Base-by-base conservation (phyloP, 2,113 vertebrate species). In the Dipodomys spectabilis region DNA sequence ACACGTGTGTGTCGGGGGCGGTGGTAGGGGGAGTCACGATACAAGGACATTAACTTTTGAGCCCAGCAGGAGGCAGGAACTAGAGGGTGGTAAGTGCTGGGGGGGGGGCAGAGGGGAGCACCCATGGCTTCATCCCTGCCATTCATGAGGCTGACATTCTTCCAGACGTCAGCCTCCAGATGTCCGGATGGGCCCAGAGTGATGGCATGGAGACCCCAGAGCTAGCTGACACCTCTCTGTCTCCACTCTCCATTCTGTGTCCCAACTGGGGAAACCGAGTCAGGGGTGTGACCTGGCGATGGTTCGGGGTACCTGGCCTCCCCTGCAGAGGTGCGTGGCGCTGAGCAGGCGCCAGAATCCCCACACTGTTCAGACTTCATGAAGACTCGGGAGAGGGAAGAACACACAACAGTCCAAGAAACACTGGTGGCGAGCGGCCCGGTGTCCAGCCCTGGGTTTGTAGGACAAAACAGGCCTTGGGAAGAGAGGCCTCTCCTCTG, bases 321-420 rank as follows among this genome's bases (percentile, higher is more conserved):
- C 0, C 1, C 0, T 1, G 18, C 39, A 28, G n/a, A 67, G 18
- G 19, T 10, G 68, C 6, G 19, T 12, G 35, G 10, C 25, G 13
- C 10, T 25, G 28, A 45, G 27, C 78, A 25, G n/a, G 30, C 15
- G 68, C 74, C n/a, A 35, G 39, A 20, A 89, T 18, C 45, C 68
- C 64, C 2, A 7, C 30, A 39, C 10, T 28, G 13, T 44, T n/a
- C 72, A n/a, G 16, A 18, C 5, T 25, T 53, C 18, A 4, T 67
- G 62, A 65, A 32, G 32, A 49, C 15, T 49, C 44, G 3, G 64
- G 35, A 35, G 69, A 32, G 30, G 5, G 11, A 74, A 49, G 39
- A 82, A 32, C 23, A 64, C 60, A 28, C 15, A 10, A 13, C 16
- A 62, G 80, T 30, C 69, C 65, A 23, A 5, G 15, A 28, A 87